Base-by-base conservation (phyloP, 2,113 vertebrate species). In the Barnardius zonarius region DNA sequence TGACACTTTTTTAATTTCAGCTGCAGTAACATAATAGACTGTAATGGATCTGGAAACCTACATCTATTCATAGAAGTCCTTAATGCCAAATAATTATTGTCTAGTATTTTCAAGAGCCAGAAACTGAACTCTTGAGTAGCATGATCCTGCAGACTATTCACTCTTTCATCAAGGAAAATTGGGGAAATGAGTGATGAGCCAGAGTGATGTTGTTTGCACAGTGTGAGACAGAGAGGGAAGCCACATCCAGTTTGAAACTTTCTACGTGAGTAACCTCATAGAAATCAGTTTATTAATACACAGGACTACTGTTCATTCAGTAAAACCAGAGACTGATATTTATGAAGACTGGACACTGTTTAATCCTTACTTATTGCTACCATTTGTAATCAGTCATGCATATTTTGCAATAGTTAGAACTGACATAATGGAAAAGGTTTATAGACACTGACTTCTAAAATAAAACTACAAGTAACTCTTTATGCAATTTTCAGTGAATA, bases 41-140 rank as follows among this genome's bases (percentile, higher is more conserved):
- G 27, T 67, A 78, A 31, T 82, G 54, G 83, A 89, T 90, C 49
- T 63, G 43, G 25, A 92, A 70, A 25, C 11, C 27, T 66, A 11
- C 15, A 46, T 95, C 77, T 93, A 64, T 94, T 97, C 68, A 48
- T 68, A 92, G 72, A 91, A 92, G 74, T 83, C 11, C 23, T 23
- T 66, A 73, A 78, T 24, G 41, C 27, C 41, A 70, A 74, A 46
- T 78, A 74, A 70, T 82, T 74, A 41, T 23, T 57, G 11, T 62
- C 51, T 72, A 59, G 63, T 88, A 48, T 91, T 96, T 92, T 88
- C 67, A 79, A 64, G 52, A 69, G 57, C 33, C 54, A 73, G 63
- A 88, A 81, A 23, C 9, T 23, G 6, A 83, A 49, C 11, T 91
- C 79, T n/a, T 28, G 63, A 61, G 31, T 80, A 88, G 23, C 0